phyloP scores from a whole-genome alignment of 2,797 vertebrate species.

The Phalanger gymnotis region DNA sequence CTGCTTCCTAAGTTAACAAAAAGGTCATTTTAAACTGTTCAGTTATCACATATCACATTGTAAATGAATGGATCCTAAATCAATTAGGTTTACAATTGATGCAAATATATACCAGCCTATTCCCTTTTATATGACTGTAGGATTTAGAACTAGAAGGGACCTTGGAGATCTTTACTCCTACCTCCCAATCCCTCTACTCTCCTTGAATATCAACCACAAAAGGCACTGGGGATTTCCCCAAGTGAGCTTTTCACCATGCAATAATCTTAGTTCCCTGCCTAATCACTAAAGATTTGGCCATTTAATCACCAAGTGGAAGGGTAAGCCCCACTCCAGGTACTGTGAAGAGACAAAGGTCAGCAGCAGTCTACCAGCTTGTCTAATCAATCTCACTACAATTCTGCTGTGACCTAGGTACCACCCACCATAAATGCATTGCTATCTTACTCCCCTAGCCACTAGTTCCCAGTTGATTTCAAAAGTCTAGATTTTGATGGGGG shows the following conservation, averaged over 20 bases:
- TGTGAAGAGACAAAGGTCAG: not conserved
- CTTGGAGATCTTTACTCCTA: not conserved
- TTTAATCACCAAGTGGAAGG: not conserved
- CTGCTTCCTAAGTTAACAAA: not conserved
- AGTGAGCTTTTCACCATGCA: not conserved
- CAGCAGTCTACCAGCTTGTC: not conserved
- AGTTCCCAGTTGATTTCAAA: not conserved
- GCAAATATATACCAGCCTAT: not conserved
- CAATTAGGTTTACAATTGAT: not conserved
- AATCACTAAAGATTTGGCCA: not conserved
- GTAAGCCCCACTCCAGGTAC: not conserved
- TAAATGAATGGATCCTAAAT: not conserved
- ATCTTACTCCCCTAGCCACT: not conserved
- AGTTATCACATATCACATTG: not conserved
- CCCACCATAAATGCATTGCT: not conserved
- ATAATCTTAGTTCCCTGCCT: not conserved
- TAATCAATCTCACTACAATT: not conserved
- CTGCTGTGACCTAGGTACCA: not conserved
- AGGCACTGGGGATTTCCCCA: not conserved
- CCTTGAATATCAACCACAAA: not conserved
- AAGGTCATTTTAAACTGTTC: not conserved
- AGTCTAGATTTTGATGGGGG: not conserved
- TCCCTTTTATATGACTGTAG: not conserved
- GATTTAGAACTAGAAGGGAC: not conserved
- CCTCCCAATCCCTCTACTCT: not conserved